phyloP scores from a whole-genome alignment of 2,888 invertebrate species.

The Drosophila falleni region DNA sequence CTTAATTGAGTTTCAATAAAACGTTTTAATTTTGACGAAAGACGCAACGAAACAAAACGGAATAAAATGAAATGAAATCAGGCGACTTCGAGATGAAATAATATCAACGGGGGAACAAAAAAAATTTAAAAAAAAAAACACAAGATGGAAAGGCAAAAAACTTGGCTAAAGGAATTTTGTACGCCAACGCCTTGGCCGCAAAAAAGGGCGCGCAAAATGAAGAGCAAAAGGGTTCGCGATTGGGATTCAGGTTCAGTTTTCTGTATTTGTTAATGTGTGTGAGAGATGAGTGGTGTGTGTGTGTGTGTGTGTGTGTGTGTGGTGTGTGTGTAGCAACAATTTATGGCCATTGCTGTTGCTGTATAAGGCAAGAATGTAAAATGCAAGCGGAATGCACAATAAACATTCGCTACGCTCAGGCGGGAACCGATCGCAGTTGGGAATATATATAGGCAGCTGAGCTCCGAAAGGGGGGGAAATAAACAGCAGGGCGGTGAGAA shows the following conservation, averaged over 20 bases:
- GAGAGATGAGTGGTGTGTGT: slow-evolving; percentile 13
- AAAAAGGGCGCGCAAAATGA: slow-evolving; percentile 64
- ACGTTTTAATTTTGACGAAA: slow-evolving; percentile 72
- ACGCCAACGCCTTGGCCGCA: slow-evolving; percentile 72
- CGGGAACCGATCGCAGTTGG: slow-evolving; percentile 44
- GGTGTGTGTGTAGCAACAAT: slow-evolving; percentile 48
- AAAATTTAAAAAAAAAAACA: neutral
- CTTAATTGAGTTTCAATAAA: slow-evolving; percentile 79
- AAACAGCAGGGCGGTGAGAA: neutral
- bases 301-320: slow-evolving; percentile 16
- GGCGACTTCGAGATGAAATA: slow-evolving; percentile 25
- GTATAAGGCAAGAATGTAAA: slow-evolving; percentile 69
- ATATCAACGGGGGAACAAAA: neutral
- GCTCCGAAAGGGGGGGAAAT: neutral
- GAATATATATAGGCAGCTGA: slow-evolving; percentile 33
- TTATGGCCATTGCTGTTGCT: slow-evolving; percentile 54
- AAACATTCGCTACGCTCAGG: slow-evolving; percentile 80
- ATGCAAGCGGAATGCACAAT: slow-evolving; percentile 82
- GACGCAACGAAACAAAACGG: slow-evolving; percentile 2
- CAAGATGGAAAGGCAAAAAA: slow-evolving; percentile 11
- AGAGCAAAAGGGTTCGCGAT: slow-evolving; percentile 49
- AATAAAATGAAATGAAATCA: slow-evolving; percentile 57
- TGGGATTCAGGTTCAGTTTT: slow-evolving; percentile 33
- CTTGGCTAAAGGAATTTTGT: slow-evolving; percentile 70
- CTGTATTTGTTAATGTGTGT: neutral